Conservation (phyloP, 2,797 vertebrate species). For the Bovichtus variegatus region DNA sequence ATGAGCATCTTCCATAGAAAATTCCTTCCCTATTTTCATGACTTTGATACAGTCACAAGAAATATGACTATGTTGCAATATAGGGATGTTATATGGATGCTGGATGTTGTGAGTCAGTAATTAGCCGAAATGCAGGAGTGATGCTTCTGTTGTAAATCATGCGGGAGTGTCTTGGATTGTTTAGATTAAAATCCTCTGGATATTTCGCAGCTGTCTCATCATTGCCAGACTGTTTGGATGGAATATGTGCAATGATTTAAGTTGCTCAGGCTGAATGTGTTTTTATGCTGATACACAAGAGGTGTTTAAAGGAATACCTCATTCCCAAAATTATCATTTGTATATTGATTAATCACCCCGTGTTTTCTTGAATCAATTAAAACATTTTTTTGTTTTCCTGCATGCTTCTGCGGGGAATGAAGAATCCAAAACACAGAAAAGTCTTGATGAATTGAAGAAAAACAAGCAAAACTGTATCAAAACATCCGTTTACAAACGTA, state of each 20-base stretch:
- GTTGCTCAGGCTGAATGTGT: conserved; percentile 1
- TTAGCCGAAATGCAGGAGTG: conserved; percentile 45
- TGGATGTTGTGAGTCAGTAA: conserved; percentile 46
- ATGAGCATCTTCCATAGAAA: neutral
- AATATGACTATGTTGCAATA: conserved; percentile 20
- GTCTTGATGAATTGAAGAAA: too few species aligned
- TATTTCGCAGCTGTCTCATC: conserved; percentile 28
- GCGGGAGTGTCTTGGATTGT: conserved; percentile 57
- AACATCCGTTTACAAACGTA: too few species aligned
- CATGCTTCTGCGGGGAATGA: too few species aligned
- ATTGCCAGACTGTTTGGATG: neutral
- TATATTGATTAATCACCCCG: too few species aligned
- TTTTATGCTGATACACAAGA: conserved; percentile 21
- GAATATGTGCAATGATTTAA: conserved; percentile 16
- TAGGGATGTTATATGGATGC: conserved; percentile 49
- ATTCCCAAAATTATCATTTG: too few species aligned
- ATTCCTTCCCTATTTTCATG: conserved; percentile 13
- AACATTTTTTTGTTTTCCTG: too few species aligned
- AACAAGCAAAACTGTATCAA: too few species aligned
- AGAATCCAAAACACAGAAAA: too few species aligned
- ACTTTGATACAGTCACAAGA: conserved; percentile 2
- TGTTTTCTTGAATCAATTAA: too few species aligned
- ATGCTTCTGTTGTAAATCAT: conserved; percentile 50
- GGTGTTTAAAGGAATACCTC: neutral
- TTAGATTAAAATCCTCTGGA: conserved; percentile 52